These are phyloP conservation scores for Homarus americanus DNA, from an alignment of 1,140 invertebrate genomes.

Conservation along the genomic window DNA sequence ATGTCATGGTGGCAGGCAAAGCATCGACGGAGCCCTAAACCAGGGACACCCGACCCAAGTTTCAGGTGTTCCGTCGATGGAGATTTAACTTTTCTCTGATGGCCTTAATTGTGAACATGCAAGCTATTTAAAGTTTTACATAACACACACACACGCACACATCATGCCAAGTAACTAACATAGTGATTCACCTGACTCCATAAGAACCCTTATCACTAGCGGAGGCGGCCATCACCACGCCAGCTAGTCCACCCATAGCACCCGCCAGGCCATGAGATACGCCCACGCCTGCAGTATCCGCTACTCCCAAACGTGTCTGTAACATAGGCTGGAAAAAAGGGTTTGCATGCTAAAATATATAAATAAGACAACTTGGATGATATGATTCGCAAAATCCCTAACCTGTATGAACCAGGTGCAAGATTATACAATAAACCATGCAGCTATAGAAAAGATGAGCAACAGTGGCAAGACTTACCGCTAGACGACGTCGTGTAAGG, in stretches of 20 bases:
- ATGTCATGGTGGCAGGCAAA: too few relatives aligned
- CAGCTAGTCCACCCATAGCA: constrained; percentile 20
- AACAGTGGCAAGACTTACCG: background rate
- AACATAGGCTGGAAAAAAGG: constrained; percentile 9
- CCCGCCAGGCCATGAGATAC: constrained; percentile 37
- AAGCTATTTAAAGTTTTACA: background rate
- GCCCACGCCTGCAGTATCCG: constrained; percentile 26
- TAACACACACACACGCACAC: background rate
- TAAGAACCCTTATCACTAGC: constrained; percentile 39
- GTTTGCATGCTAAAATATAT: too few relatives aligned
- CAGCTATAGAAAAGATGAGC: too few relatives aligned
- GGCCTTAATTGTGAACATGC: background rate
- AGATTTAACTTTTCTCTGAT: background rate
- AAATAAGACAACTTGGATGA: too few relatives aligned
- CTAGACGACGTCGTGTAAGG: constrained; percentile 11
- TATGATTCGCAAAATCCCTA: too few relatives aligned
- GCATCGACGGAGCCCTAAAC: too few relatives aligned
- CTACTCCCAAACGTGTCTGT: constrained; percentile 1
- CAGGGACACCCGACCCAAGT: too few relatives aligned
- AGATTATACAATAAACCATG: too few relatives aligned
- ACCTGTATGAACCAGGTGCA: too few relatives aligned
- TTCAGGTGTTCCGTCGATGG: too few relatives aligned
- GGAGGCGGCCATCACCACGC: constrained; percentile 17
- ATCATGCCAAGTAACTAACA: background rate
- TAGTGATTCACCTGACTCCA: constrained; percentile 16